Base-by-base conservation (phyloP, 2,888 invertebrate species). In the Plagiodera versicolora region DNA sequence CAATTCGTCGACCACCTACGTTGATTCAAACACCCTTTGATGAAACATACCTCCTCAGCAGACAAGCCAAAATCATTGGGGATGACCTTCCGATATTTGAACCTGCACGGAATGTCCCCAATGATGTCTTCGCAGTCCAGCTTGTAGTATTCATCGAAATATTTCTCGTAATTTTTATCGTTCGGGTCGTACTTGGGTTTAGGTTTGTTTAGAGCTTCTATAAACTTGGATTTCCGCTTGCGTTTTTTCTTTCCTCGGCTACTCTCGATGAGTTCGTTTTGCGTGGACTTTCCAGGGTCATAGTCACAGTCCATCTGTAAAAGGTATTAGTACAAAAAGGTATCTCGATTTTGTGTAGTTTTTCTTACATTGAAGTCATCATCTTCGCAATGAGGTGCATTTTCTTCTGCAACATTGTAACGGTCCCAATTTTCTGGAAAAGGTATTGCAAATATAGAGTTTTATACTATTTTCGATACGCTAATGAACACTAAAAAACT, bases 41-140 rank as follows among this genome's bases (percentile, higher is more conserved):
- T n/a, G n/a, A n/a, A n/a, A n/a, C n/a, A n/a, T 78, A 95, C 95
- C 87, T 99, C 99, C 73, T 95, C 95, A 48, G 91, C 82, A 4
- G 88, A 87, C 19, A 99, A 83, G 0, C 99, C 99, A 80, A 91
- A 99, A 80, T 91, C 89, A 78, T 98, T 98, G 0, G 95, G 90
- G 44, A 89, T 84, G 0, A 93, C 95, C 77, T 92, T 86, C 24
- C 95, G 85, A 76, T 99, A 99, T 75, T 94, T 95, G 80, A 97
- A 99, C 69, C 93, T 84, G 62, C 95, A 96, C 0, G 95, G 95
- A 69, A 91, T 79, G 75, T 97, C 95, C 0, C 89, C 97, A 51
- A 98, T 90, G 53, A 98, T 87, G 79, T 99, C 98, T 76, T 98
- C 98, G 78, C 92, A 98, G 79, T 98, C 95, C 76, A 98, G 83